Conservation (phyloP, 2,113 vertebrate genomes). For the Myiagra hebetior region DNA sequence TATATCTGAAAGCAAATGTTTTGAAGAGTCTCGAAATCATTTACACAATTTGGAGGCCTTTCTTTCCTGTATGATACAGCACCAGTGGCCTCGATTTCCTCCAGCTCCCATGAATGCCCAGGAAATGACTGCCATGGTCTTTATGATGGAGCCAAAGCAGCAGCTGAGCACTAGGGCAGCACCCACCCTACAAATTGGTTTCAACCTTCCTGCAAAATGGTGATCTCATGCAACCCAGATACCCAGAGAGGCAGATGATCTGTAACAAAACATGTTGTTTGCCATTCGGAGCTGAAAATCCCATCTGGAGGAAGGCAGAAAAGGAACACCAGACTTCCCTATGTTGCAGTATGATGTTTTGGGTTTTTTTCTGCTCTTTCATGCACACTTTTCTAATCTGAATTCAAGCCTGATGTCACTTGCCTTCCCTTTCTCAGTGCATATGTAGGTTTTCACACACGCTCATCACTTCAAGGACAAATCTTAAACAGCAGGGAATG, state of each 20-base stretch:
- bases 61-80: background rate
- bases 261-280: background rate
- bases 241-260: background rate
- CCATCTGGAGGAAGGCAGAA: background rate
- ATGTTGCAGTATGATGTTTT: background rate
- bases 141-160: background rate
- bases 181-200: background rate
- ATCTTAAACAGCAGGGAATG: background rate
- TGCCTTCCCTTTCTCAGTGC: background rate
- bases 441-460: background rate
- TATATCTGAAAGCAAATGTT: background rate
- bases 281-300: background rate
- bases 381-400: constrained; percentile 8
- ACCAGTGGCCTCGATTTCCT: background rate
- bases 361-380: background rate
- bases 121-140: background rate
- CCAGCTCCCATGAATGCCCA: accelerated
- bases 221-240: background rate
- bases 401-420: background rate
- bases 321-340: background rate
- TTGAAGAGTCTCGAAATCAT: background rate
- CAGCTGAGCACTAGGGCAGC: background rate
- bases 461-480: background rate
- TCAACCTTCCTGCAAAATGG: background rate
- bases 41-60: background rate